Conservation (phyloP, 53 echinoderm and acorn worm species). For the Antedon mediterranea region DNA sequence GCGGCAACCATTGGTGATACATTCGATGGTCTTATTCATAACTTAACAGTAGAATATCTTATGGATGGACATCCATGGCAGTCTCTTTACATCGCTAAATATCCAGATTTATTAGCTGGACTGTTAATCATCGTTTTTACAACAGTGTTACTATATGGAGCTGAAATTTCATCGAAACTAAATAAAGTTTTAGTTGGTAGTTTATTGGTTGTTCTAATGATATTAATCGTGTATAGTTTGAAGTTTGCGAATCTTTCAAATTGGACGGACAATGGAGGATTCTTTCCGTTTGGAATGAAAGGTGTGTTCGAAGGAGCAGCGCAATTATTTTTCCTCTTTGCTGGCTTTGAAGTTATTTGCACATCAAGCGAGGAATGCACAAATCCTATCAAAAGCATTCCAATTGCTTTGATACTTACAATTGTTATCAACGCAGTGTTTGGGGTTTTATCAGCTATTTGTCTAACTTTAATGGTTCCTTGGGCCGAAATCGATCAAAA, state of each 20-base stretch:
- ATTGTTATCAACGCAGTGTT: conserved; percentile 21
- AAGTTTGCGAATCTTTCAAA: background rate
- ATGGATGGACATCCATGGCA: conserved; percentile 25
- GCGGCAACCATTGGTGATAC: conserved; percentile 46
- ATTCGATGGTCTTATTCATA: conserved; percentile 18
- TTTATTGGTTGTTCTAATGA: background rate
- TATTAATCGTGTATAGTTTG: background rate
- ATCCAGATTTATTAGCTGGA: conserved; percentile 42
- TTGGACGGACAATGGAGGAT: conserved; percentile 12
- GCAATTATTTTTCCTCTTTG: conserved; percentile 46
- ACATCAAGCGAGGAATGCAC: conserved; percentile 47
- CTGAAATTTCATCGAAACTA: background rate
- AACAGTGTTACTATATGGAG: conserved; percentile 6
- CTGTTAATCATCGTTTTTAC: conserved; percentile 7
- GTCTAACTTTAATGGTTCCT: conserved; percentile 49
- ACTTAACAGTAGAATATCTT: conserved; percentile 41
- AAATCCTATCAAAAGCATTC: conserved; percentile 38
- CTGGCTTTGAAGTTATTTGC: conserved; percentile 56
- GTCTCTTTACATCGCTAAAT: conserved; percentile 22
- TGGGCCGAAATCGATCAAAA: conserved; percentile 20
- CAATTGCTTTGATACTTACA: conserved; percentile 33
- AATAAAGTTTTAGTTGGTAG: background rate
- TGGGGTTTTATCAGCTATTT: conserved; percentile 31
- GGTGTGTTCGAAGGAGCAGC: conserved; percentile 46
- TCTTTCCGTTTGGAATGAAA: conserved; percentile 31